Base-by-base conservation (phyloP, 2,797 vertebrate genomes). In the Sebastes minor region DNA sequence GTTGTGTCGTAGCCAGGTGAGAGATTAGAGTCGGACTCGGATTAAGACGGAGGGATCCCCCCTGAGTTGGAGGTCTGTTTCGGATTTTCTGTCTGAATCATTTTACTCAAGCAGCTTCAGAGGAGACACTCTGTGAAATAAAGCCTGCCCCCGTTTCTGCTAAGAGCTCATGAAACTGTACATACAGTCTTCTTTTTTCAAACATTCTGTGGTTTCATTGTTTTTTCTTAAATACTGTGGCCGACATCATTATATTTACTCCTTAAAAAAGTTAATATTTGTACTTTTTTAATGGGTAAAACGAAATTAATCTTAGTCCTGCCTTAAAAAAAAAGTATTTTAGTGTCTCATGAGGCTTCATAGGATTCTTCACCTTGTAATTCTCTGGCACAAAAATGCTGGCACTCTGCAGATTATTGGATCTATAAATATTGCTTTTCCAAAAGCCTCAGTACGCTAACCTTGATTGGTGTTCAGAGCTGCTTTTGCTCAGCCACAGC, bases 1-100 rank as follows among this genome's bases (percentile, higher is more conserved):
- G 56, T 1, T 1, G 16, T 62, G 38, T 16, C 1, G 3, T 13
- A 25, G 30, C 71, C 83, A 78, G 74, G 86, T 83, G 46, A 72
- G 55, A 67, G 86, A 87, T 91, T 90, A 89, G 22, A 76, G 28
- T 53, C n/a, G 25, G 71, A 74, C 52, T 76, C 0, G 10, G 78
- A 84, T 87, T 86, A 88, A 38, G 68, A 27, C 1, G 8, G 38
- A 53, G 20, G 76, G 77, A 81, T 83, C 75, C 73, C 62, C 76
- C 74, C 35, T 78, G 10, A 42, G 7, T 9, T 30, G 60, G 59
- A 38, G 18, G 13, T 85, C 76, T 81, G 74, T 72, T 85, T 85
- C 79, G 68, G 76, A 79, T 55, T 57, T 35, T 76, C 46, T 65
- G 71, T 71, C 56, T 66, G 6, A 55, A 57, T 69, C 14, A 30